A percentile compares a stretch with the other conserved stretches of the same genome.
phyloP scores from a whole-genome alignment of 2,888 invertebrate genomes.

The Drosophila melanocephala region DNA sequence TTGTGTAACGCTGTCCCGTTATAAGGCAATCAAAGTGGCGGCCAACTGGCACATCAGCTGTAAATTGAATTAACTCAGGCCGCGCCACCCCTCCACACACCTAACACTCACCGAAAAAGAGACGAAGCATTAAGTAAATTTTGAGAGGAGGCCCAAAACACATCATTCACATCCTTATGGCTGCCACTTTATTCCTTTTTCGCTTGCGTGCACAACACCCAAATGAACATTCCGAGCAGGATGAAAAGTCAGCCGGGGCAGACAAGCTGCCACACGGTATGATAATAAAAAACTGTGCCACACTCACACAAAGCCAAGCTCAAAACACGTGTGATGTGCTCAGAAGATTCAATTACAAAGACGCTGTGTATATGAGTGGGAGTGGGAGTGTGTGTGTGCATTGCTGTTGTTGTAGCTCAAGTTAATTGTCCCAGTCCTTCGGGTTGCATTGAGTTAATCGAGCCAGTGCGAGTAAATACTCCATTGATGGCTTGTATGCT shows the following conservation, averaged over 20 bases:
- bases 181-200: constrained; percentile 53
- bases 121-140: constrained; percentile 31
- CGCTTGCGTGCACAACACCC: constrained; percentile 58
- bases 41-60: constrained; percentile 49
- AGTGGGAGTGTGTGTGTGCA: neutral
- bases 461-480: constrained; percentile 40
- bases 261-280: constrained; percentile 35
- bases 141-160: constrained; percentile 26
- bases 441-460: constrained; percentile 62
- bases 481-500: constrained; percentile 35
- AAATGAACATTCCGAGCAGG: constrained; percentile 35
- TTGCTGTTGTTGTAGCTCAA: constrained; percentile 30
- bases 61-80: constrained; percentile 71
- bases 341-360: constrained; percentile 39
- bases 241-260: constrained; percentile 30
- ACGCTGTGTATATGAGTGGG: neutral
- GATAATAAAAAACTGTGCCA: constrained; percentile 56
- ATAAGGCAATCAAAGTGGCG: constrained; percentile 55
- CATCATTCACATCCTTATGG: constrained; percentile 40
- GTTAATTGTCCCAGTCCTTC: constrained; percentile 67
- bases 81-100: no score
- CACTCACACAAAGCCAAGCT: constrained; percentile 21
- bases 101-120: neutral
- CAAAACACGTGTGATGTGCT: constrained; percentile 61
- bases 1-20: constrained; percentile 33